Evolutionary conservation across 2,113 vertebrate genomes (phyloP), one percentile per base, ranked within the genome.

Genomic region (Regulus satrapa): DNA sequence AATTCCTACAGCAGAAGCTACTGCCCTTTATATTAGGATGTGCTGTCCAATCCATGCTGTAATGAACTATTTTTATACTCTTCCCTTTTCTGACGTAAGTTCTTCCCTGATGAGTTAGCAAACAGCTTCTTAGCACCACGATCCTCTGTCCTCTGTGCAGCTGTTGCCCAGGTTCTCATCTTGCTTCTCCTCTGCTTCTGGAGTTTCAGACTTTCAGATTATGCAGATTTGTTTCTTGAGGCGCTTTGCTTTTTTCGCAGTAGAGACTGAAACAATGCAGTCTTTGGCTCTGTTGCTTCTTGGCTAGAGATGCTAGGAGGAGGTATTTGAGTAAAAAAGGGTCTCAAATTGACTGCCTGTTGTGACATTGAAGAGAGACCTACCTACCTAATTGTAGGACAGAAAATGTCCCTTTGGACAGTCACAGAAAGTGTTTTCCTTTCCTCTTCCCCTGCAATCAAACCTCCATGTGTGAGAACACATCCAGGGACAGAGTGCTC

Each of bases 61-160:
- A 95, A 96, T 83, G 71, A 88, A 25, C 79, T 96, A 95, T 94
- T 95, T 95, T 95, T 90, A 36, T 45, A 32, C 54, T 88, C 28
- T 28, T 82, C 36, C 31, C n/a, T 91, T 92, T 76, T 80, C 85
- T 91, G 75, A 49, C 3, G 9, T 77, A 75, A 88, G 12, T 88
- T 92, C 62, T 92, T 95, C 71, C 19, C 71, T 64, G 86, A 32
- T 91, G 89, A 92, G 58, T 52, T 83, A 40, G 58, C 52, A 38
- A 90, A 64, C 45, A 76, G 41, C 54, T 83, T 79, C 52, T 63
- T 9, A 56, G 48, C 58, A 64, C 28, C 48, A 45, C 0, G 0
- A 38, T 83, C 40, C 28, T 94, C 79, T 67, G 52, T 48, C 28
- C 46, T 69, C 51, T 43, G 19, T 67, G 82, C 82, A 88, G 49